Conservation (phyloP, 2,888 invertebrate genomes). For the Microplitis manilae region DNA sequence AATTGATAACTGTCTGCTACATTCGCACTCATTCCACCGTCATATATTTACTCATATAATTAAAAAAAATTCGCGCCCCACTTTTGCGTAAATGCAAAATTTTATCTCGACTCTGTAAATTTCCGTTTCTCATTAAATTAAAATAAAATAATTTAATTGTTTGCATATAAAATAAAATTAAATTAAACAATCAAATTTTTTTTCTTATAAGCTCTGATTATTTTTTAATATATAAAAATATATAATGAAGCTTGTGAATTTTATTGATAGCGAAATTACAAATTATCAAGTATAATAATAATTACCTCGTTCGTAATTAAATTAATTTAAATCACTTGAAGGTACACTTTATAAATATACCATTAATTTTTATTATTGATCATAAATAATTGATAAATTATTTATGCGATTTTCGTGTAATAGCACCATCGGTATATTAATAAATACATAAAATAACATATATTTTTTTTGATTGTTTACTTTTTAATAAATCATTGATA, state of each 20-base stretch:
- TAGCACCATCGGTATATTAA: not conserved
- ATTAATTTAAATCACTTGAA: too few species aligned
- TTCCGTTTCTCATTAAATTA: not conserved
- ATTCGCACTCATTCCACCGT: too few species aligned
- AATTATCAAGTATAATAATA: not conserved
- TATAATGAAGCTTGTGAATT: constrained; percentile 63
- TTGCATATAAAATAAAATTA: constrained; percentile 35
- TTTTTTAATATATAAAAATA: constrained; percentile 70
- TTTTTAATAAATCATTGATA: not conserved
- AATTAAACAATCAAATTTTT: constrained; percentile 55
- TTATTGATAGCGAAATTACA: not conserved
- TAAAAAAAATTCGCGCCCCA: too few species aligned
- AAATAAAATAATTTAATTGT: not conserved
- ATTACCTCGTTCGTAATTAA: not conserved
- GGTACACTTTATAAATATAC: too few species aligned
- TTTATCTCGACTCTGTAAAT: too few species aligned
- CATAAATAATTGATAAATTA: not conserved
- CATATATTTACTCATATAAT: too few species aligned
- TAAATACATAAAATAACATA: not conserved
- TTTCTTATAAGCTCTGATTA: constrained; percentile 59
- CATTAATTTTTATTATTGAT: not conserved
- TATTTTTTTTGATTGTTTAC: not conserved
- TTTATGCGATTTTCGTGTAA: not conserved
- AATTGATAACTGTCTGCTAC: too few species aligned
- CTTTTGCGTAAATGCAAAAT: too few species aligned